These are phyloP conservation scores for Hydriomena furcata DNA, from an alignment of 2,888 invertebrate species.

Conservation along the genomic window DNA sequence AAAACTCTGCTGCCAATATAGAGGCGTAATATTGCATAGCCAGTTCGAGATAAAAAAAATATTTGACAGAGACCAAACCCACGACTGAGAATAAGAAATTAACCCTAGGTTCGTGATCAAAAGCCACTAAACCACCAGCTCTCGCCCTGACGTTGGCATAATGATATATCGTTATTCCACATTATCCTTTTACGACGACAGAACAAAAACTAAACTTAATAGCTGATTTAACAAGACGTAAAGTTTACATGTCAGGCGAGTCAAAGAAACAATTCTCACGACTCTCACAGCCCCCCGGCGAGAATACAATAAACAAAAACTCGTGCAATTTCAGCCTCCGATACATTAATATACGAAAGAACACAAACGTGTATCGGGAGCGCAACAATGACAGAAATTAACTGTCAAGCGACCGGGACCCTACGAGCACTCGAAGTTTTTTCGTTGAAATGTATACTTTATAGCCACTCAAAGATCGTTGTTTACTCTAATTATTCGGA, in stretches of 20 bases:
- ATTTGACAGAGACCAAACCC: no score
- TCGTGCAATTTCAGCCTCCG: slow-evolving; percentile 48
- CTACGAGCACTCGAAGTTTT: slow-evolving; percentile 64
- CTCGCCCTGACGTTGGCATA: slow-evolving; percentile 4
- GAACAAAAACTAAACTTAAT: slow-evolving; percentile 18
- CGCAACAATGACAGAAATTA: slow-evolving; percentile 76
- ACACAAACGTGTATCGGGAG: slow-evolving; percentile 50
- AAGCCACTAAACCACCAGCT: no score
- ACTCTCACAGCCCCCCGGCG: slow-evolving; percentile 62
- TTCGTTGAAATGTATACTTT: slow-evolving; percentile 78
- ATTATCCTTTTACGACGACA: slow-evolving; percentile 11
- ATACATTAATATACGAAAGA: slow-evolving; percentile 61
- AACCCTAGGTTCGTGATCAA: no score
- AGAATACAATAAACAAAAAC: slow-evolving; percentile 59
- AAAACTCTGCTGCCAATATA: no score
- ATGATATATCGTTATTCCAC: slow-evolving; percentile 5
- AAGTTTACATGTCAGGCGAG: slow-evolving; percentile 47
- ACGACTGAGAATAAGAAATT: no score
- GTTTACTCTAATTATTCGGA: slow-evolving; percentile 79
- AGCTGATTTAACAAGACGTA: slow-evolving; percentile 41
- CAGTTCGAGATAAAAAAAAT: no score
- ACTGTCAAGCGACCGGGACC: slow-evolving; percentile 69
- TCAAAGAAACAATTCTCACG: slow-evolving; percentile 66
- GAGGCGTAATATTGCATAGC: no score
- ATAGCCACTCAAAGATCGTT: slow-evolving; percentile 58